Conservation (phyloP, 2,113 vertebrate genomes). For the Alosa alosa region DNA sequence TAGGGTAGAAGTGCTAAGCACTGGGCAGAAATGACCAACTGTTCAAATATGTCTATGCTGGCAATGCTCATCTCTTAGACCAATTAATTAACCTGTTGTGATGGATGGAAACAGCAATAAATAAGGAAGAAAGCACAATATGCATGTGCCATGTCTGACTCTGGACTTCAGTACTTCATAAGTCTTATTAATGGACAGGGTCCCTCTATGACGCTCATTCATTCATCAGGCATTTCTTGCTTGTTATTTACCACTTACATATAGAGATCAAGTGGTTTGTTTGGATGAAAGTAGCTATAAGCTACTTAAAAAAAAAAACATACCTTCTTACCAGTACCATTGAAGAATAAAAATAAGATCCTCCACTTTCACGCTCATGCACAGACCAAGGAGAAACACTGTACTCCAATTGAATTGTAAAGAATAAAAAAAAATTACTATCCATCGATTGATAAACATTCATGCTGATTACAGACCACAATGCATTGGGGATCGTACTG, state of each 20-base stretch:
- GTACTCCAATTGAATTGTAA: background rate
- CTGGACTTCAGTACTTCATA: background rate
- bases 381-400: background rate
- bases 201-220: background rate
- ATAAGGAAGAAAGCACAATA: constrained; percentile 9
- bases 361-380: background rate
- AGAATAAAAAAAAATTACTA: background rate
- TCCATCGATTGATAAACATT: background rate
- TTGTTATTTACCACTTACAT: background rate
- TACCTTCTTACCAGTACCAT: constrained; percentile 10
- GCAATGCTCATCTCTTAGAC: background rate
- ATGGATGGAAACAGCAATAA: background rate
- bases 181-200: background rate
- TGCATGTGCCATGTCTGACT: background rate
- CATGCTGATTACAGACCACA: constrained; percentile 5
- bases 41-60: background rate
- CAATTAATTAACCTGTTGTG: background rate
- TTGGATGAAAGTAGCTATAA: background rate
- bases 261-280: background rate
- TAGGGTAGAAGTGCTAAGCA: background rate
- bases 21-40: background rate
- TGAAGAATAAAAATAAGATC: background rate
- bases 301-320: background rate
- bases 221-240: background rate
- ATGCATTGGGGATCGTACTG: background rate